Conservation (phyloP, 1,140 invertebrate species). For the Drosophila arizonae region DNA sequence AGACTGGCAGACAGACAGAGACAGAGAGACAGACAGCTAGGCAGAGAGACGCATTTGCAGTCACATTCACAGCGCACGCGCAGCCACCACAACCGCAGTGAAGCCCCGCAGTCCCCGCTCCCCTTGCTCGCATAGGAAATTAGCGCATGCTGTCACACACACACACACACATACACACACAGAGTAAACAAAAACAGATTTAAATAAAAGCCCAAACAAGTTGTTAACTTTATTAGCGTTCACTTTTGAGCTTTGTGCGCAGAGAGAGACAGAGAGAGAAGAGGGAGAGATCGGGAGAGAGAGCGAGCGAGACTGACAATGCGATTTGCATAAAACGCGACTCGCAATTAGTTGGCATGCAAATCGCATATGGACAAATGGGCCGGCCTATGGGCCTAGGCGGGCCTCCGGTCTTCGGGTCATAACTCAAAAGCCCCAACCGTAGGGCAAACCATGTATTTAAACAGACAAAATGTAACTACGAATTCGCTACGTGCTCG, state of each 20-base stretch:
- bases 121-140: slow-evolving; percentile 29
- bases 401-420: slow-evolving; percentile 18
- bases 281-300: too few relatives aligned
- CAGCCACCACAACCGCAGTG: not conserved
- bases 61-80: slow-evolving; percentile 31
- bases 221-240: slow-evolving; percentile 64
- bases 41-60: slow-evolving; percentile 14
- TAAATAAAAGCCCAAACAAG: slow-evolving; percentile 50
- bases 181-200: slow-evolving; percentile 19
- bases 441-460: slow-evolving; percentile 22
- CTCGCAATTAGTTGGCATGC: slow-evolving; percentile 66
- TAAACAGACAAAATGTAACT: slow-evolving; percentile 12
- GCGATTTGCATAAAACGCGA: slow-evolving; percentile 48
- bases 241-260: slow-evolving; percentile 23
- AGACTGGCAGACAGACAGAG: slow-evolving; percentile 35
- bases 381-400: slow-evolving; percentile 18
- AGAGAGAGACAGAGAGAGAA: not conserved
- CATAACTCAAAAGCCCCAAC: slow-evolving; percentile 41
- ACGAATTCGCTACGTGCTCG: slow-evolving; percentile 30
- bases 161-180: not conserved
- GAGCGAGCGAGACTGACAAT: slow-evolving; percentile 13
- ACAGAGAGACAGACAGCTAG: not conserved
- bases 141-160: slow-evolving; percentile 29
- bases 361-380: slow-evolving; percentile 41
- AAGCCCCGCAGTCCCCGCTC: not conserved